Evolutionary conservation across 1,140 invertebrate genomes (phyloP).

Genomic region (Conus betulinus): DNA sequence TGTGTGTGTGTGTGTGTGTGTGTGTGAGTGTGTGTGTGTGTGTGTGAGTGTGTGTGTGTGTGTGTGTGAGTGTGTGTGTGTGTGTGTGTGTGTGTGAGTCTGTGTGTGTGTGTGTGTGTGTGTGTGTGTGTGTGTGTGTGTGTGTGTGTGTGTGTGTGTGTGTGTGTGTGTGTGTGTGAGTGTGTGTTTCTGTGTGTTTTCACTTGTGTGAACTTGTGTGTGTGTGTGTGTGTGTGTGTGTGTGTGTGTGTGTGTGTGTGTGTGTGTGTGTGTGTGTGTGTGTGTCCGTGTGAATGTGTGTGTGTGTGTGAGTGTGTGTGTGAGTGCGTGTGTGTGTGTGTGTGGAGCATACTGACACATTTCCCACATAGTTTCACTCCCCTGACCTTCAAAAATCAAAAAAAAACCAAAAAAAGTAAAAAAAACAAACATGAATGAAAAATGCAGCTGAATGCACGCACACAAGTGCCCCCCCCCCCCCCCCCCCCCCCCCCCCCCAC

Average conservation of each 20-base stretch:
- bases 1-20: background rate
- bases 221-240: background rate
- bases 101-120: background rate
- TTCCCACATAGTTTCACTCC: too few species aligned
- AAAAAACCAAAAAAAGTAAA: too few species aligned
- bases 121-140: conserved; percentile 2
- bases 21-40: background rate
- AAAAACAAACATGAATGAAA: too few species aligned
- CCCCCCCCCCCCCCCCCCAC: too few species aligned
- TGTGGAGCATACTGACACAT: too few species aligned
- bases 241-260: background rate
- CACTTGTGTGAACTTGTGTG: background rate
- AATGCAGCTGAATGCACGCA: too few species aligned
- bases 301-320: background rate
- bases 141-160: background rate
- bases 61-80: background rate
- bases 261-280: background rate
- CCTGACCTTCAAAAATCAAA: too few species aligned
- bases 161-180: background rate
- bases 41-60: background rate
- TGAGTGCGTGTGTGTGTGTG: too few species aligned
- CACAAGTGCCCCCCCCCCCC: too few species aligned
- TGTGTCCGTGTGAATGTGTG: background rate
- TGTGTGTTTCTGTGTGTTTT: background rate
- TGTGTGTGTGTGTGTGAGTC: background rate